Evolutionary conservation across 2,888 invertebrate species (phyloP), one percentile per base, ranked within the genome.

Genomic region (Alviniconcha strummeri): DNA sequence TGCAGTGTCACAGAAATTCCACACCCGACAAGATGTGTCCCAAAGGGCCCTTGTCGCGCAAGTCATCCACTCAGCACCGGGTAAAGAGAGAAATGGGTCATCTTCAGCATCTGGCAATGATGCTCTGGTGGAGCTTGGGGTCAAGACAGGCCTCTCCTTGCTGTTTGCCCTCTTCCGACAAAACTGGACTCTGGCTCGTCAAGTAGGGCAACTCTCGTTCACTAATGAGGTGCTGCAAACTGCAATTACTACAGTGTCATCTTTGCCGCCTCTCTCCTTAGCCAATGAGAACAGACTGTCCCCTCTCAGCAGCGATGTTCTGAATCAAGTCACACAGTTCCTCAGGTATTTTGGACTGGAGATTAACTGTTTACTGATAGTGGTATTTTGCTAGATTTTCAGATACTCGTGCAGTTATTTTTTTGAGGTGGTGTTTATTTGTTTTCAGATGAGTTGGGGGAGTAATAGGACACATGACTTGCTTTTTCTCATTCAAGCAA

Each of bases 181-280:
- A 89, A 95, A 95, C 91, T 96, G 95, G 95, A 93, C 85, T 7
- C 82, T 92, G 57, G 86, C 92, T 8, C 84, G 84, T 55, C 82
- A 87, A 19, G 83, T 87, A 19, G 89, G 89, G n/a, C 92, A 91
- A 78, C 88, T 94, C 82, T 94, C 94, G 78, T 90, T 95, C 52
- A 95, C 95, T 88, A 95, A 95, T 91, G 95, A 95, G 86, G 95
- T 96, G 57, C 92, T 96, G 67, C 94, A 94, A 88, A 95, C 95
- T 19, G 95, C 95, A 9, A 92, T 95, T 15, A 94, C 94, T 82
- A 94, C 95, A 76, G 94, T 96, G 2, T 94, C 94, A 87, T 93
- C 94, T 81, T 94, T 96, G 67, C 95, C 95, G 74, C 95, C 95
- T 1, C 92, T 96, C 84, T 95, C 95, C 74, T 92, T 96, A 54